phyloP scores from a whole-genome alignment of 2,888 invertebrate genomes.

The Alloplasta piceator region DNA sequence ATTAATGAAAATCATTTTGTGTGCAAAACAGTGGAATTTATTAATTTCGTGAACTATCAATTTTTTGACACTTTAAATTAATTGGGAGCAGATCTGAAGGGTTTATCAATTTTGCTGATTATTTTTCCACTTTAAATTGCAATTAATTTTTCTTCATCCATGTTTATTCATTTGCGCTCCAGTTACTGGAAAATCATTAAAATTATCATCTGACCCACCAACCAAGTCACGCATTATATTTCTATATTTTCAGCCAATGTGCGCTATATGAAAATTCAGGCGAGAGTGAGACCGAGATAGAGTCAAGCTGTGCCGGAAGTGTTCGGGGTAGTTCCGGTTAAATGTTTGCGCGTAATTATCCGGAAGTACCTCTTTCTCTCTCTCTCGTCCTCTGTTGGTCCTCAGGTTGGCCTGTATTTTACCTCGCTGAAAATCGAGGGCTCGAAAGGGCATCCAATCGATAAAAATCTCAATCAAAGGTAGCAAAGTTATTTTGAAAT shows the following conservation, averaged over 20 bases:
- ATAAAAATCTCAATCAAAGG: not conserved
- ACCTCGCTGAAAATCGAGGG: not conserved
- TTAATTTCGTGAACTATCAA: too few species aligned
- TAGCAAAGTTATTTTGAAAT: not conserved
- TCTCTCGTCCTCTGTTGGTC: constrained; percentile 26
- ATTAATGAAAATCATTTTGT: too few species aligned
- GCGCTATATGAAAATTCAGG: constrained; percentile 62
- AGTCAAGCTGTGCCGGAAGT: constrained; percentile 76
- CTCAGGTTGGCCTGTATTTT: constrained; percentile 1
- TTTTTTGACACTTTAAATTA: too few species aligned
- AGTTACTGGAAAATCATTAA: constrained; percentile 57
- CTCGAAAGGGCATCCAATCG: not conserved
- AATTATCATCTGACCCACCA: constrained; percentile 46
- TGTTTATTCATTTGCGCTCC: not conserved
- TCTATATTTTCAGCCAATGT: constrained; percentile 8
- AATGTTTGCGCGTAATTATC: constrained; percentile 76
- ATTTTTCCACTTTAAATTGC: too few species aligned
- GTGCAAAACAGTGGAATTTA: too few species aligned
- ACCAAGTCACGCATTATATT: constrained; percentile 4
- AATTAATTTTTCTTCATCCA: too few species aligned
- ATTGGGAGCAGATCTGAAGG: too few species aligned
- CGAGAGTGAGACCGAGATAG: constrained; percentile 4
- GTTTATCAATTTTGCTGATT: too few species aligned
- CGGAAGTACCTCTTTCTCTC: constrained; percentile 59
- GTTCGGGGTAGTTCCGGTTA: constrained; percentile 74